phyloP scores from a whole-genome alignment of 2,888 invertebrate genomes.

The Serrognathus titanus region DNA sequence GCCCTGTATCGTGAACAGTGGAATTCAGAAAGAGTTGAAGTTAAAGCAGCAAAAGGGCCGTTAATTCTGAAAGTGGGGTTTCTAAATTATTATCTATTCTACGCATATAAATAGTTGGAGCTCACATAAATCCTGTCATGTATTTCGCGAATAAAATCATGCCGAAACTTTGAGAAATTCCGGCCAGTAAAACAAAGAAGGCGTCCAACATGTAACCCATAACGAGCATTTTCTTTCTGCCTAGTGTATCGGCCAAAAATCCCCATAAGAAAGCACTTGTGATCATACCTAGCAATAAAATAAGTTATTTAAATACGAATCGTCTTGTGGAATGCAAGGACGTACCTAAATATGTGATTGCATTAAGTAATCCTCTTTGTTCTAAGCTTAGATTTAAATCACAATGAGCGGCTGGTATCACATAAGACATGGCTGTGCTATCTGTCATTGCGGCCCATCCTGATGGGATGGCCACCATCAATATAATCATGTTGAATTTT shows the following conservation, averaged over 20 bases:
- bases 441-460: slow-evolving; percentile 69
- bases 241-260: slow-evolving; percentile 70
- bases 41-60: slow-evolving; percentile 71
- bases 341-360: slow-evolving; percentile 68
- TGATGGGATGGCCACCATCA: slow-evolving; percentile 62
- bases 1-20: slow-evolving; percentile 65
- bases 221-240: slow-evolving; percentile 64
- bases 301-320: not conserved
- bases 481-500: slow-evolving; percentile 59
- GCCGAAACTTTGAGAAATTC: slow-evolving; percentile 63
- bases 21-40: slow-evolving; percentile 71
- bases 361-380: slow-evolving; percentile 69
- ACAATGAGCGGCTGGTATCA: slow-evolving; percentile 73
- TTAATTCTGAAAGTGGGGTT: slow-evolving; percentile 51
- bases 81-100: no score
- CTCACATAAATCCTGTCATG: slow-evolving; percentile 62
- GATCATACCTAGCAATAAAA: slow-evolving; percentile 63
- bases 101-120: not conserved
- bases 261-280: slow-evolving; percentile 75
- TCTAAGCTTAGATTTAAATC: slow-evolving; percentile 64
- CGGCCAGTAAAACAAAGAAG: slow-evolving; percentile 60
- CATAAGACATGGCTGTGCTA: slow-evolving; percentile 68
- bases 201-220: slow-evolving; percentile 64
- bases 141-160: slow-evolving; percentile 70
- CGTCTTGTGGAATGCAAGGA: not conserved